Conservation (phyloP, 2,888 invertebrate species). For the Agrochola circellaris region DNA sequence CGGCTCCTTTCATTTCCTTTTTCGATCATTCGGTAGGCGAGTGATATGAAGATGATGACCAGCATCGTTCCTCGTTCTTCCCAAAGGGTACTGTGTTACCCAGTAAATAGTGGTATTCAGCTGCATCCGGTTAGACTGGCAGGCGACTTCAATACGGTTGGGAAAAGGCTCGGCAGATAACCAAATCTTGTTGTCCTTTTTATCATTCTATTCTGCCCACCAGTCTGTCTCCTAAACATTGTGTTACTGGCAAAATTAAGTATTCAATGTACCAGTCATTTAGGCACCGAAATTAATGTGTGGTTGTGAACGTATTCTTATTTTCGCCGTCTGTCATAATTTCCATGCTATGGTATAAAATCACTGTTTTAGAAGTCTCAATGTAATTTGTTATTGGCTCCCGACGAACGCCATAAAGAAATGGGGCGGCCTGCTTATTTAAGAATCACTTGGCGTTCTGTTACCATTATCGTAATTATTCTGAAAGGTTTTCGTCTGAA, state of each 20-base stretch:
- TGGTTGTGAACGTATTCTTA: background rate
- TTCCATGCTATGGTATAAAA: background rate
- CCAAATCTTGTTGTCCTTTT: too few relatives aligned
- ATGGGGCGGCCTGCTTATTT: conserved; percentile 10
- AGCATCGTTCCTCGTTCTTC: background rate
- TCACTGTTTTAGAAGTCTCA: background rate
- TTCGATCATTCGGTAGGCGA: background rate
- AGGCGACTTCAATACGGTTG: background rate
- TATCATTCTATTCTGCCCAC: too few relatives aligned
- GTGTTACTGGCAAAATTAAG: too few relatives aligned
- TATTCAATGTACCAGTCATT: background rate
- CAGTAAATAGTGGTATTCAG: background rate
- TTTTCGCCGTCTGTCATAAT: background rate
- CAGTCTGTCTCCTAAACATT: too few relatives aligned
- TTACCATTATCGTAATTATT: conserved; percentile 30
- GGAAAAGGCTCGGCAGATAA: background rate
- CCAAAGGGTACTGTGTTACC: too few relatives aligned
- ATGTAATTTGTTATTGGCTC: conserved; percentile 1
- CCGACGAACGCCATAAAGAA: conserved; percentile 5
- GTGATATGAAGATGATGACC: background rate
- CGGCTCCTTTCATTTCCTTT: background rate
- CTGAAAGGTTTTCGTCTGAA: conserved; percentile 31
- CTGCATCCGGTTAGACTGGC: background rate
- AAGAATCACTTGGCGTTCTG: conserved; percentile 19
- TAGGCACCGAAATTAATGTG: background rate